phyloP scores from a whole-genome alignment of 2,888 invertebrate genomes.

The Chaitophorus viminalis region DNA sequence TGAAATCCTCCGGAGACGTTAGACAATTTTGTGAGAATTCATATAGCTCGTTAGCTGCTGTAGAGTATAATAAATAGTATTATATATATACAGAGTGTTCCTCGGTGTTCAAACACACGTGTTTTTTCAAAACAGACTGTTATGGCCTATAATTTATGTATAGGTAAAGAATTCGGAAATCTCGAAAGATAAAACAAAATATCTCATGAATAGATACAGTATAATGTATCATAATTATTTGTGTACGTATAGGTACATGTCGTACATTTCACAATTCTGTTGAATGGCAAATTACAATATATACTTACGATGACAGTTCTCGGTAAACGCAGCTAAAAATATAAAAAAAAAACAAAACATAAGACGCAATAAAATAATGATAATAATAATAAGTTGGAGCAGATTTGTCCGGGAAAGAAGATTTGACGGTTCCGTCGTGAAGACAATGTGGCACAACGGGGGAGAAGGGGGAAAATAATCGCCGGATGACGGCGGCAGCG shows the following conservation, averaged over 20 bases:
- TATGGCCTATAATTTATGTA: no score
- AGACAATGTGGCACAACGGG: conserved; percentile 35
- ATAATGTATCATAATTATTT: no score
- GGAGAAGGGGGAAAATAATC: conserved; percentile 47
- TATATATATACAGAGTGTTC: neutral
- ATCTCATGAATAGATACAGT: no score
- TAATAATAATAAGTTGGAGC: neutral
- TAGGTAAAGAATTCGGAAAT: no score
- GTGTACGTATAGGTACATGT: no score
- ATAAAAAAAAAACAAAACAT: neutral
- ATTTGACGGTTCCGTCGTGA: conserved; percentile 34
- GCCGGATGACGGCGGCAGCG: conserved; percentile 43
- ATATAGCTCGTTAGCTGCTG: conserved; percentile 23
- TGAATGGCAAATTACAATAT: neutral
- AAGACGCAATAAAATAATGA: conserved; percentile 2
- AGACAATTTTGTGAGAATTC: conserved; percentile 42
- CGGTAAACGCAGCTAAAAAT: neutral
- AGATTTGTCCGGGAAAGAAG: conserved; percentile 32
- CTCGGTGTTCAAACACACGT: neutral
- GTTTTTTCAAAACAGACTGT: neutral
- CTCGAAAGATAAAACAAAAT: no score
- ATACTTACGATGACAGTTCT: conserved; percentile 4
- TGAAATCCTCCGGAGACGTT: conserved; percentile 50
- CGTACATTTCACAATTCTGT: no score
- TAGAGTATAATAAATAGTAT: neutral